Conservation (phyloP, 2,888 invertebrate species). For the Amblyjoppa proteus region DNA sequence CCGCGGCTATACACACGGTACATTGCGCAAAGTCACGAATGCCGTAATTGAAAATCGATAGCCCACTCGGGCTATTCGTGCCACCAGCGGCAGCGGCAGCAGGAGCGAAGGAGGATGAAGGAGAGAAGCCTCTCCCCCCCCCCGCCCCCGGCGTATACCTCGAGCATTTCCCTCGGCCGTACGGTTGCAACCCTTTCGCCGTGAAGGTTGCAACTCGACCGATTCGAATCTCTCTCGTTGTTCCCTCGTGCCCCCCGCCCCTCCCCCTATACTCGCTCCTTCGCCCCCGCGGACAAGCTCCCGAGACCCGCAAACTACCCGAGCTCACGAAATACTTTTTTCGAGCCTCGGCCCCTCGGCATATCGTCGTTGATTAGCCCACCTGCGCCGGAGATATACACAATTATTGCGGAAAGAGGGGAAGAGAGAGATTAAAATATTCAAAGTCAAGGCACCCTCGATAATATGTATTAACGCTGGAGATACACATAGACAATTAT, state of each 20-base stretch:
- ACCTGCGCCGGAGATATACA: background rate
- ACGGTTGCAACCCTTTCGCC: slow-evolving; percentile 52
- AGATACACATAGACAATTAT: background rate
- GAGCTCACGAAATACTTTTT: slow-evolving; percentile 70
- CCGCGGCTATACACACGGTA: slow-evolving; percentile 70
- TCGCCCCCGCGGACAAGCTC: slow-evolving; percentile 52
- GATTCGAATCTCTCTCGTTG: slow-evolving; percentile 76
- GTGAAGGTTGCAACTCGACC: slow-evolving; percentile 63
- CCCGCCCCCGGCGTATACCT: slow-evolving; percentile 40
- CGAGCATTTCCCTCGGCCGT: slow-evolving; percentile 12
- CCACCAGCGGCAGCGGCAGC: slow-evolving; percentile 34
- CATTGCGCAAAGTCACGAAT: slow-evolving; percentile 84
- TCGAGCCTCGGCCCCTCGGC: background rate
- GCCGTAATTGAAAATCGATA: slow-evolving; percentile 84
- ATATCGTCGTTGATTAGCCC: slow-evolving; percentile 20
- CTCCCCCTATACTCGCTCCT: too few relatives aligned
- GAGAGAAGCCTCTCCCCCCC: slow-evolving; percentile 60
- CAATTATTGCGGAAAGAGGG: background rate
- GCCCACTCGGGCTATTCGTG: slow-evolving; percentile 64
- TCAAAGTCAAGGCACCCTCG: slow-evolving; percentile 9
- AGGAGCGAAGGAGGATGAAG: slow-evolving; percentile 7
- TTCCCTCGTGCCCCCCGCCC: slow-evolving; percentile 27
- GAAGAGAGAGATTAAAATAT: background rate
- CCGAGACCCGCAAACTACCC: slow-evolving; percentile 68
- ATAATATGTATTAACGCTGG: background rate